A percentile compares a stretch with the other conserved stretches of the same genome.
Evolutionary conservation across 2,888 invertebrate genomes (phyloP).

Genomic region (Agapostemon virescens): DNA sequence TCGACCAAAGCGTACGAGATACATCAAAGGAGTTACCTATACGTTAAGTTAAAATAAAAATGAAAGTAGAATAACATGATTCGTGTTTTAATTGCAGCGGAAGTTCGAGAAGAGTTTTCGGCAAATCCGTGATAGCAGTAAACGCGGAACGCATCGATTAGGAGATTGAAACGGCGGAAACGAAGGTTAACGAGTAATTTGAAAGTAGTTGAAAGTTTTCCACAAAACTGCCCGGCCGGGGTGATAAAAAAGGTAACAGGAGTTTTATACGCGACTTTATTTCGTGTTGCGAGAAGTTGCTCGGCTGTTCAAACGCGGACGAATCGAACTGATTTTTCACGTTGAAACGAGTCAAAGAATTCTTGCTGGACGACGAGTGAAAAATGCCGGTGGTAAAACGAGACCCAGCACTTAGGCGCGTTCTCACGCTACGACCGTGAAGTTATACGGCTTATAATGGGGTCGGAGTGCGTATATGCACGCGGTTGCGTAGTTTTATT

Average conservation of each 20-base stretch:
- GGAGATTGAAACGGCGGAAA: background rate
- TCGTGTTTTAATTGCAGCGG: background rate
- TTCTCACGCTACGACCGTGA: constrained; percentile 48
- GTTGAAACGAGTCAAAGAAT: constrained; percentile 4
- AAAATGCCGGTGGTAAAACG: constrained; percentile 30
- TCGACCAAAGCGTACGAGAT: too few relatives aligned
- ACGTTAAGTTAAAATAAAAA: background rate
- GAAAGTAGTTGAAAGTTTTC: background rate
- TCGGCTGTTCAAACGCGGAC: too few relatives aligned
- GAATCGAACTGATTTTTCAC: background rate
- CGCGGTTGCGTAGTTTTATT: constrained; percentile 74
- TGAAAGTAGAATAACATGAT: background rate
- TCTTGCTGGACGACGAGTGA: background rate
- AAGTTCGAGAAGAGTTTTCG: background rate
- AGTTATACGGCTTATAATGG: constrained; percentile 70
- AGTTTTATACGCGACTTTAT: background rate
- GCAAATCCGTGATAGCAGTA: background rate
- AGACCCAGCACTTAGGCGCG: constrained; percentile 48
- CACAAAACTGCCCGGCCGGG: background rate
- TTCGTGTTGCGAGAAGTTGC: background rate
- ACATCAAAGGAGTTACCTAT: background rate
- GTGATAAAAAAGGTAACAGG: background rate
- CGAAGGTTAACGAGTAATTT: background rate
- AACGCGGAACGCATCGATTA: background rate
- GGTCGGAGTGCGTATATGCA: constrained; percentile 63